These are phyloP conservation scores for Vesta saturnalis DNA, from an alignment of 2,888 invertebrate genomes.

Conservation along the genomic window DNA sequence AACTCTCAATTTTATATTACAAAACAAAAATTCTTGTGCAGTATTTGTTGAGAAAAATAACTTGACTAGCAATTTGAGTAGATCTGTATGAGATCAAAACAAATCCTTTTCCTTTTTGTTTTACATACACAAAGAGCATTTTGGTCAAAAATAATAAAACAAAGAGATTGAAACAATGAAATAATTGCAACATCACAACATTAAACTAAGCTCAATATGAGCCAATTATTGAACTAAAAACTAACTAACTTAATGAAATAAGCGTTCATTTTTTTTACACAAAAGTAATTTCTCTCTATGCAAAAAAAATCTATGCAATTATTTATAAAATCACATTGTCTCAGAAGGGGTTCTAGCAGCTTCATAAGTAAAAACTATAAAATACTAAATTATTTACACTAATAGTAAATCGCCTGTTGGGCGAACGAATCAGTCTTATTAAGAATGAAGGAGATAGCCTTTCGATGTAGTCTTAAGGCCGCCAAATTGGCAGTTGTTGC, in stretches of 20 bases:
- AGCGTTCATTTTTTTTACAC: slow-evolving; percentile 34
- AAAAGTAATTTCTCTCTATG: too few relatives aligned
- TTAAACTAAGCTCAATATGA: slow-evolving; percentile 49
- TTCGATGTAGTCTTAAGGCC: slow-evolving; percentile 32
- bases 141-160: slow-evolving; percentile 33
- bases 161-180: slow-evolving; percentile 45
- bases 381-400: slow-evolving; percentile 45
- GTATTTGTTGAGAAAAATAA: slow-evolving; percentile 29
- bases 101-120: slow-evolving; percentile 17
- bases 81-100: slow-evolving; percentile 9
- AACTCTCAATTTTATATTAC: not conserved
- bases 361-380: slow-evolving; percentile 26
- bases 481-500: slow-evolving; percentile 14
- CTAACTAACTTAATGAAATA: slow-evolving; percentile 37
- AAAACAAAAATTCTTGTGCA: slow-evolving; percentile 20
- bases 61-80: slow-evolving; percentile 20
- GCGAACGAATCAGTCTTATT: slow-evolving; percentile 57
- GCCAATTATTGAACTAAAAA: slow-evolving; percentile 37
- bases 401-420: slow-evolving; percentile 19
- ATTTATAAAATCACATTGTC: slow-evolving; percentile 49
- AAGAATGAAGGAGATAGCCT: slow-evolving; percentile 50
- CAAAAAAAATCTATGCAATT: slow-evolving; percentile 29
- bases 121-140: slow-evolving; percentile 33
- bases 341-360: slow-evolving; percentile 26
- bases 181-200: slow-evolving; percentile 49